Base-by-base conservation (phyloP, 2,797 vertebrate species). In the Chrosomus eos region DNA sequence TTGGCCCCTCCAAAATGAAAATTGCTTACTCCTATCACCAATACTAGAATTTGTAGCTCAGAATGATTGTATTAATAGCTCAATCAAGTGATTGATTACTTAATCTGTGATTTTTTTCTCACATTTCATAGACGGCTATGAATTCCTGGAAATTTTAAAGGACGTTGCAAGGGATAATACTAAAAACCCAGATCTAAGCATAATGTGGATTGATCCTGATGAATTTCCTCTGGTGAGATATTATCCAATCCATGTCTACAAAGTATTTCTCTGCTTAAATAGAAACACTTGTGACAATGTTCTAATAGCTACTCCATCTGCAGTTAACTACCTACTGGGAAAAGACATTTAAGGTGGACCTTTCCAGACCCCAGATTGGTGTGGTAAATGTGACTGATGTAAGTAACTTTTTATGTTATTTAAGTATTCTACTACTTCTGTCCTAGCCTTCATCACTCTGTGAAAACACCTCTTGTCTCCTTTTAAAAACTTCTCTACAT, bases 261-360 rank as follows among this genome's bases (percentile, higher is more conserved):
- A 1, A 82, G 26, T 21, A 64, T 55, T 62, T 31, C 13, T 53
- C 31, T 60, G 14, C 28, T 84, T 73, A 23, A 62, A 76, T 1
- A 73, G 11, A 76, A 51, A 76, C 23, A 28, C 8, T 70, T 70
- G 5, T 51, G 45, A 16, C 33, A 40, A 62, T 70, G 31, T 45
- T 85, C 60, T 73, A 74, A 80, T 77, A n/a, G 28, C 64, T 74
- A 9, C 36, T 77, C 62, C 7, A 36, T 71, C 51, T 81, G 18
- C 93, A 99, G 98, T 93, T 99, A 76, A 96, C 97, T 85, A 96
- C 97, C 19, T 99, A 99, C 85, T 99, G 98, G 98, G 98, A 99
- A 83, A 98, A 97, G 92, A 99, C 97, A 79, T 99, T 99, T 94
- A 98, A 97, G 89, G 91, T 99, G 73, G 97, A 99, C 91, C 93